These are phyloP conservation scores for Hemiprocne comata DNA, from an alignment of 2,113 vertebrate genomes.

Conservation along the genomic window DNA sequence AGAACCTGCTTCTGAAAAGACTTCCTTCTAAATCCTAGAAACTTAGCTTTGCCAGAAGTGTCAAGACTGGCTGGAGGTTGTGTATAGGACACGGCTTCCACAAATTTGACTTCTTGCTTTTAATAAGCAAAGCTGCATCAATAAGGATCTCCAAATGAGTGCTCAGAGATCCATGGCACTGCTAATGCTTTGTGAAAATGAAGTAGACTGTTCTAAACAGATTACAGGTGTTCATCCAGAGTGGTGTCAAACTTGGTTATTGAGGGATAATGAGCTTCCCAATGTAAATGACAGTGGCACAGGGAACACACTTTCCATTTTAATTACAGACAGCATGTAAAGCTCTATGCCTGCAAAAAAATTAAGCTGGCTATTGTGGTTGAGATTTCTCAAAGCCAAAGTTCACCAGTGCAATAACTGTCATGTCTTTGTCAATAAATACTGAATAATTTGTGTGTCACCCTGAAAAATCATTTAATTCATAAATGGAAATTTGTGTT, in stretches of 20 bases:
- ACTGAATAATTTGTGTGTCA: not conserved
- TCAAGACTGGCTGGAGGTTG: not conserved
- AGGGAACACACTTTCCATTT: not conserved
- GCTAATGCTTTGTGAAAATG: slow-evolving; percentile 57
- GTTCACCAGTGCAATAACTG: not conserved
- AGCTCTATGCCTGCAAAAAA: not conserved
- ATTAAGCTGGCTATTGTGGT: not conserved
- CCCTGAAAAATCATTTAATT: not conserved
- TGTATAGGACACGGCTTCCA: not conserved
- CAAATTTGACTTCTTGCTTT: not conserved
- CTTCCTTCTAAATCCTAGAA: not conserved
- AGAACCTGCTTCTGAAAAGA: not conserved
- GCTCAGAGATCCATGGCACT: slow-evolving; percentile 9
- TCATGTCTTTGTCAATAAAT: slow-evolving; percentile 17
- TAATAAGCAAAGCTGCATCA: not conserved
- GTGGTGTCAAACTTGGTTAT: slow-evolving; percentile 33
- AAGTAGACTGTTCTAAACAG: slow-evolving; percentile 8
- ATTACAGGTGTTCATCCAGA: slow-evolving; percentile 53
- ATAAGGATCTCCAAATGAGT: not conserved
- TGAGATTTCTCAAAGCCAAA: not conserved
- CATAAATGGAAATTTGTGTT: not conserved
- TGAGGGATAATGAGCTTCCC: not conserved
- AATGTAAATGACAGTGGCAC: slow-evolving; percentile 2
- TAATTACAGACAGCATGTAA: not conserved
- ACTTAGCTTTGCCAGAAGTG: not conserved